phyloP scores from a whole-genome alignment of 2,888 invertebrate genomes.

The Steinernema carpocapsae region DNA sequence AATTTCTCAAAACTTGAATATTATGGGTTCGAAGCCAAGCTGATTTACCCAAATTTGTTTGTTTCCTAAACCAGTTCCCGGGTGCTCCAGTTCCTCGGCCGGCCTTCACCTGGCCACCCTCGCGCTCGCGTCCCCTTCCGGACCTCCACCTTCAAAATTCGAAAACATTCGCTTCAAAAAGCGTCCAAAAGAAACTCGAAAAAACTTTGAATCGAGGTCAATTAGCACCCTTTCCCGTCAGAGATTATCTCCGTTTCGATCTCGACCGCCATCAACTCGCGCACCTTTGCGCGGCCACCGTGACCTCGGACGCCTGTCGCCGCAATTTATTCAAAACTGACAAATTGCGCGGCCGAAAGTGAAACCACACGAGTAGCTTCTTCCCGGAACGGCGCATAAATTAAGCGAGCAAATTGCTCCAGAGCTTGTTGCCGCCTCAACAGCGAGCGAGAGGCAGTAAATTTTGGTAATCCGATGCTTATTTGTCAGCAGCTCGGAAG shows the following conservation, averaged over 20 bases:
- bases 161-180: no score
- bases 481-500: neutral
- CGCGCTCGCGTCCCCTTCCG: no score
- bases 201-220: conserved; percentile 2
- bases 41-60: no score
- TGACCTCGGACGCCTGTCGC: conserved; percentile 18
- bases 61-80: neutral
- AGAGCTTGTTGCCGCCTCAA: neutral
- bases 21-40: no score
- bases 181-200: neutral
- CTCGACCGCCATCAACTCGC: conserved; percentile 7
- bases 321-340: neutral
- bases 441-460: neutral
- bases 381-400: neutral
- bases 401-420: no score
- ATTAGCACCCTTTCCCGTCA: neutral
- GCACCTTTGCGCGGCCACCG: neutral
- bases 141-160: no score
- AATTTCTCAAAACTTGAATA: no score
- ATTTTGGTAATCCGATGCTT: neutral
- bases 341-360: neutral
- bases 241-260: conserved; percentile 19
- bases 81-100: no score
- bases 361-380: no score
- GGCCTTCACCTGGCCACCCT: no score